Base-by-base conservation (phyloP, 2,888 invertebrate species). In the Smittia aterrima region DNA sequence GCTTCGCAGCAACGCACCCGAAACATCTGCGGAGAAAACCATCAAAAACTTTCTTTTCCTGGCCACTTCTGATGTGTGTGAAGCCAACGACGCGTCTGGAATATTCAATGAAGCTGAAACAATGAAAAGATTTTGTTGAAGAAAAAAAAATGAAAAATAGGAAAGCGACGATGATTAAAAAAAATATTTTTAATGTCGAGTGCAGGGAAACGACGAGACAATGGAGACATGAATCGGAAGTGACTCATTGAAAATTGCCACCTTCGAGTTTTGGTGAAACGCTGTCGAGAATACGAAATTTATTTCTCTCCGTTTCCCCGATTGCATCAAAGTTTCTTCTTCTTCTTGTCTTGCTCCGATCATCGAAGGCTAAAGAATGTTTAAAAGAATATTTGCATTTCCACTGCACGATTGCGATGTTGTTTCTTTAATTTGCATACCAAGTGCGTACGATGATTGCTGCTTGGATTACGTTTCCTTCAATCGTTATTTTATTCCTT, bases 31-130 rank as follows among this genome's bases (percentile, higher is more conserved):
- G 32, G 32, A 32, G 32, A 32, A 32, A 32, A 32, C 9, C 32
- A 4, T 18, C n/a, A 4, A 22, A 58, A 58, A 58, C 58, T 58
- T 58, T 58, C 58, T 58, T 58, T 58, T 58, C 1, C 18, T 58
- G 53, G 53, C 3, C 7, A 18, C 53, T 47, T 47, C 53, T 47
- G 32, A 32, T 32, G 32, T 32, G 32, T 32, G 32, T 32, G 32
- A 32, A 32, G 4, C 32, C 4, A 32, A 9, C 32, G 32, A 47
- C 53, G 18, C 18, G n/a, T 47, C 53, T 47, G 53, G 53, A 47
- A 47, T 47, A 58, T 6, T 58, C 58, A 58, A n/a, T 18, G 58
- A n/a, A 58, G 58, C 32, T 32, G 32, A 32, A 32, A 32, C 32
- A 32, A 32, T 32, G 32, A 32, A 3, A 9, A 32, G 32, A 32